A percentile compares a stretch with the other conserved stretches of the same genome.
phyloP scores from a whole-genome alignment of 2,797 vertebrate genomes.

The Aphelocoma californica region DNA sequence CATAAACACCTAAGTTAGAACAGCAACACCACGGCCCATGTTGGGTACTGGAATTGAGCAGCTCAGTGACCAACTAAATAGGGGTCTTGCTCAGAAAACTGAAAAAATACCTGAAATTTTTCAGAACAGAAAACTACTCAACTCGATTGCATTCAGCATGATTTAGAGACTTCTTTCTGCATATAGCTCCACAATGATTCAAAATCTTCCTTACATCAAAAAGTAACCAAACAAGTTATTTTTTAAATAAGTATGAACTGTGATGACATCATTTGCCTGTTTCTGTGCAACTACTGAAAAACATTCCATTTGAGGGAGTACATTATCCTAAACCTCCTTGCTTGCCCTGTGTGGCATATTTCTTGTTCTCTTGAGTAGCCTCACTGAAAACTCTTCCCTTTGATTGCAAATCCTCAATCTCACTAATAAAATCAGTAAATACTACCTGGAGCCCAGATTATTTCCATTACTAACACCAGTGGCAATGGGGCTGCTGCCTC shows the following conservation, averaged over 20 bases:
- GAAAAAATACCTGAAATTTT: not conserved
- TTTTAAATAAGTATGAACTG: too few species aligned
- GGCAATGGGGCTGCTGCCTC: not conserved
- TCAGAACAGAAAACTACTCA: not conserved
- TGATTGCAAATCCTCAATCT: not conserved
- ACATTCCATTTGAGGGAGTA: accelerated
- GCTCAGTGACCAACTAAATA: not conserved
- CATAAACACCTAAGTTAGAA: not conserved
- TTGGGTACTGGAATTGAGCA: not conserved
- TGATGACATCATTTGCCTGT: not conserved
- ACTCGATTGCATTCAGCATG: not conserved
- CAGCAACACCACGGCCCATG: not conserved
- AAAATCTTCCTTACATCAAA: not conserved
- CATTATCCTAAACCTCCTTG: not conserved
- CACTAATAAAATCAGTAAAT: not conserved
- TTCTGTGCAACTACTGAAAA: not conserved
- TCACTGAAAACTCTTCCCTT: not conserved
- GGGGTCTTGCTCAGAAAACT: not conserved
- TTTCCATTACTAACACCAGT: not conserved
- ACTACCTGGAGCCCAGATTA: not conserved
- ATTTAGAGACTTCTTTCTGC: not conserved
- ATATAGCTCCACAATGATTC: not conserved
- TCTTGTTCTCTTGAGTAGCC: not conserved
- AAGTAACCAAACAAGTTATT: not conserved
- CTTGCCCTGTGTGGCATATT: not conserved